Base-by-base conservation (phyloP, 2,888 invertebrate species). In the Cheilosia vernalis region DNA sequence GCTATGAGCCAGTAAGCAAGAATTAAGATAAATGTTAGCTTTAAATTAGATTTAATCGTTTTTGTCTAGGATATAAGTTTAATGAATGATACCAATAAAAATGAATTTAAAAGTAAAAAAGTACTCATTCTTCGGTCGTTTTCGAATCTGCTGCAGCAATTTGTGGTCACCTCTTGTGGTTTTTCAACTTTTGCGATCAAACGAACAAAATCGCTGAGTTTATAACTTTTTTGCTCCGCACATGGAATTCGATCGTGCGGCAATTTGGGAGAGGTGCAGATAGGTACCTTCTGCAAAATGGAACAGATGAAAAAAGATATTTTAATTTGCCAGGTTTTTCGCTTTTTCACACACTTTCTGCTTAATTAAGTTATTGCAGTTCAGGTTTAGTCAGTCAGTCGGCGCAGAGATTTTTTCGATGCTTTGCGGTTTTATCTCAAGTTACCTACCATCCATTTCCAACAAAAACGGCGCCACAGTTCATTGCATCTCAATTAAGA, bases 181-280 rank as follows among this genome's bases (percentile, higher is more conserved):
- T 85, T 85, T 85, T 77, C 76, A 85, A 66, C 81, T 85, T 85
- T 81, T 60, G 64, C 66, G 84, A 80, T 80, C 76, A 74, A 84
- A 70, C 58, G 80, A 76, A 60, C 70, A 49, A 49, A 51, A 72
- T 70, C 42, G 53, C 19, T 64, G 10, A 30, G 55, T 19, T 19
- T 40, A 0, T 27, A 63, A 30, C 30, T 21, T 30, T 37, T 40
- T 49, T 24, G 10, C 0, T 66, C 21, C 0, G 24, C n/a, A 13
- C 37, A 56, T 76, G 76, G 80, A 80, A 85, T 80, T 77, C 21
- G 81, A 85, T 85, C 85, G 70, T 72, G 80, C 80, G 56, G 80
- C 80, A 70, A 80, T 69, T 74, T 60, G 27, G 70, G 21, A 21
- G 37, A 47, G 70, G 19, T 64, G 30, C 21, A 78, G 70, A 64